These are phyloP conservation scores for Hyla sarda DNA, from an alignment of 2,113 vertebrate species.

Conservation along the genomic window DNA sequence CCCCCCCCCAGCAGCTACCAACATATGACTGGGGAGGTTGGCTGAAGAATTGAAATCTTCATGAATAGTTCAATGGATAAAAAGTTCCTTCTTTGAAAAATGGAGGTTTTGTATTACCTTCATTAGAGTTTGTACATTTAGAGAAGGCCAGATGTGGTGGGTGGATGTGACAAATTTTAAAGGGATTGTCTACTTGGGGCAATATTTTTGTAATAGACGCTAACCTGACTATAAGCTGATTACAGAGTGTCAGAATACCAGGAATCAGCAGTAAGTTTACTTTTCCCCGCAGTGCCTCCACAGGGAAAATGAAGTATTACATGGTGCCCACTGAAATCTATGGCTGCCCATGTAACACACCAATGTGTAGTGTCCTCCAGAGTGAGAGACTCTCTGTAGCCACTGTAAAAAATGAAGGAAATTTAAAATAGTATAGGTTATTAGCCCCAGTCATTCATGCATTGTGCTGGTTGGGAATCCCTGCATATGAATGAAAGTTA, in stretches of 20 bases:
- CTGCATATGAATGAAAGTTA: neutral
- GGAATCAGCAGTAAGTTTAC: neutral
- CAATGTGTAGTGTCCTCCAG: neutral
- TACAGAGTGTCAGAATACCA: too few species aligned
- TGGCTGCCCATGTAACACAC: neutral
- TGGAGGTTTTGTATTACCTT: neutral
- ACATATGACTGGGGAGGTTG: neutral
- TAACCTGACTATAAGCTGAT: neutral
- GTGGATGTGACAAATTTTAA: neutral
- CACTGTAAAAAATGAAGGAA: too few species aligned
- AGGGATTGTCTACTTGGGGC: neutral
- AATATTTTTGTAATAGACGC: neutral
- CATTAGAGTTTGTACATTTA: neutral
- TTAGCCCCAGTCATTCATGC: neutral
- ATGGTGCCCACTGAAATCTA: neutral
- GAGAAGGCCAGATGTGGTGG: too few species aligned
- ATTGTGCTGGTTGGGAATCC: neutral
- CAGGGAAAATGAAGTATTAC: neutral
- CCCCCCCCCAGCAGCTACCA: too few species aligned
- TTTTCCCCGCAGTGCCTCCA: neutral
- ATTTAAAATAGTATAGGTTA: neutral
- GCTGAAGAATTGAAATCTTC: neutral
- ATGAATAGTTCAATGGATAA: neutral
- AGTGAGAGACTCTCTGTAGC: neutral
- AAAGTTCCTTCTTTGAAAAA: neutral